Percentiles rank a stretch among this genome's conserved stretches.
Evolutionary conservation across 2,113 vertebrate genomes (phyloP).

Genomic region (Aptenodytes patagonicus): DNA sequence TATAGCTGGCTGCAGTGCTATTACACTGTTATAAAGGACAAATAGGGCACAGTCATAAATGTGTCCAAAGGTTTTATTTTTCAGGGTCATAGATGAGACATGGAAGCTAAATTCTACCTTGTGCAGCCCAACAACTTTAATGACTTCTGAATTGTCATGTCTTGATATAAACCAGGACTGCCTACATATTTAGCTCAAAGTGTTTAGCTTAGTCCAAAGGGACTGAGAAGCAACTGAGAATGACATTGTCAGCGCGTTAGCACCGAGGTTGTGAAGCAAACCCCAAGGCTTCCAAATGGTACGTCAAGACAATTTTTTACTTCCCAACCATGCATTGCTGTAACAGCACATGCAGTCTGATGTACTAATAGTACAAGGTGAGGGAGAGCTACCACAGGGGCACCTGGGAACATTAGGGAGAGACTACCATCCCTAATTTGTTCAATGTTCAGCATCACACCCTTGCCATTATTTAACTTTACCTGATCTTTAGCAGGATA

Average conservation of each 20-base stretch:
- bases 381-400: background rate
- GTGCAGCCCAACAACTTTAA: background rate
- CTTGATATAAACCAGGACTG: background rate
- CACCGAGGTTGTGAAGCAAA: background rate
- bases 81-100: background rate
- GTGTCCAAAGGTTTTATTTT: background rate
- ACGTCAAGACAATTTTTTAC: background rate
- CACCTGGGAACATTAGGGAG: background rate
- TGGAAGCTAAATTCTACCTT: background rate
- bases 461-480: slow-evolving; percentile 52
- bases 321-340: background rate
- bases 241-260: background rate
- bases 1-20: background rate
- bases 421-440: slow-evolving; percentile 7
- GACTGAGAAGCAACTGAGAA: background rate
- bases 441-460: slow-evolving; percentile 31
- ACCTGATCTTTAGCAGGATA: slow-evolving; percentile 47
- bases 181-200: background rate
- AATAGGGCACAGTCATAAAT: background rate
- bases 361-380: background rate
- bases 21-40: background rate
- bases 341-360: background rate
- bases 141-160: background rate
- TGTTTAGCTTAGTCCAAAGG: background rate
- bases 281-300: background rate